Evolutionary conservation across 2,797 vertebrate genomes (phyloP), one percentile per base, ranked within the genome.

Genomic region (Molossus molossus): DNA sequence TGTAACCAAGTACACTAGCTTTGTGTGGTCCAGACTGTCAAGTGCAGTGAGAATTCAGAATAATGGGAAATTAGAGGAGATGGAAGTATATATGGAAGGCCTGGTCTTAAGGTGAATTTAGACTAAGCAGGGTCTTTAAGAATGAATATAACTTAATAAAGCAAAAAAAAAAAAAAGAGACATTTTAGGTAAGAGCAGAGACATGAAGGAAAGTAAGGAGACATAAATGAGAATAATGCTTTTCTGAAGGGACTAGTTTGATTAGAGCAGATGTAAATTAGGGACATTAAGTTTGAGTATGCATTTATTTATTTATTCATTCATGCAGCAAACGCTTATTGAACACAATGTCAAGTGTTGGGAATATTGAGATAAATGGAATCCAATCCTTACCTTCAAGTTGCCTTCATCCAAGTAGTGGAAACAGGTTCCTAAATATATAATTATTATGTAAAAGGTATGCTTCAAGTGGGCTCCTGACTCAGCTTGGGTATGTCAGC

Each of bases 31-130:
- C 64, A 84, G 55, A 84, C 21, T 37, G 14, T 79, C 25, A 67
- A 90, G 23, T 85, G 53, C n/a, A 83, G 69, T 82, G 60, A 91
- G n/a, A 86, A 73, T 90, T 67, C 25, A 93, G 23, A 85, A 64
- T 90, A 72, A 60, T 48, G 29, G 18, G 37, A 72, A 85, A 72
- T 57, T 90, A 90, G 14, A 86, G 29, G 48, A 80, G 40, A 80
- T 50, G 64, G 50, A 95, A 89, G 65, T 40, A 89, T 29, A 77
- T n/a, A 33, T 77, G 55, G 23, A 77, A 83, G 58, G 3, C 29
- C 50, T 87, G 67, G 18, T 70, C 27, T 70, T 53, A 91, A 89
- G 33, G n/a, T 92, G 55, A 77, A 27, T 77, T 95, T 92, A 53
- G 25, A 70, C 33, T 20, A 75, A 87, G n/a, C 37, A 76, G 55